phyloP scores from a whole-genome alignment of 2,797 vertebrate species.

The Poecilia wingei region DNA sequence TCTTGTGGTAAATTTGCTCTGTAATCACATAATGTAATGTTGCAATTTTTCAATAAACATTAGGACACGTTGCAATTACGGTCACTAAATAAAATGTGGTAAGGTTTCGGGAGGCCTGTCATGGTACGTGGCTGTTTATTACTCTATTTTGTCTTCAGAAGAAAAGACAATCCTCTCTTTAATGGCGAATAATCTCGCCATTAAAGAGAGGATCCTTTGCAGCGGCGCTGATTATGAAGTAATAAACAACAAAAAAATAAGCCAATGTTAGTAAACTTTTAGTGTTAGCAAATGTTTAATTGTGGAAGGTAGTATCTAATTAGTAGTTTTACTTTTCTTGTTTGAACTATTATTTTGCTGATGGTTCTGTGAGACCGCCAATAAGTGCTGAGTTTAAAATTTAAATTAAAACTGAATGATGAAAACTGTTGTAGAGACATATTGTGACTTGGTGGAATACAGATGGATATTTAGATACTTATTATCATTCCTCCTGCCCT shows the following conservation, averaged over 20 bases:
- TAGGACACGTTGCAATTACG: slow-evolving; percentile 6
- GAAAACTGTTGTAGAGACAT: neutral
- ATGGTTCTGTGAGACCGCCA: neutral
- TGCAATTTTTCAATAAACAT: slow-evolving; percentile 32
- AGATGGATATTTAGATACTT: neutral
- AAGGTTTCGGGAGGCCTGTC: neutral
- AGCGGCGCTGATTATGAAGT: neutral
- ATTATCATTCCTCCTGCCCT: neutral
- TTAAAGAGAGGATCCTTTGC: neutral
- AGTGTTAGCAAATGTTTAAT: neutral
- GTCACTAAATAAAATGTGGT: slow-evolving; percentile 11
- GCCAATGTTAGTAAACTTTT: neutral
- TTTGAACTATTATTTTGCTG: neutral
- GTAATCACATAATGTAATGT: slow-evolving; percentile 17
- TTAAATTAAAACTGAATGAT: neutral
- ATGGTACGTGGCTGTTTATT: slow-evolving; percentile 3
- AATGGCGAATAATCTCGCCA: too few relatives aligned
- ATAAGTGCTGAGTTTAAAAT: neutral
- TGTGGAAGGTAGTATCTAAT: neutral
- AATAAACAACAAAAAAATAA: neutral
- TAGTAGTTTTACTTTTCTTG: neutral
- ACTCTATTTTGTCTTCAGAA: slow-evolving; percentile 14
- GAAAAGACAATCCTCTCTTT: neutral
- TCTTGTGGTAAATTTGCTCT: slow-evolving; percentile 27
- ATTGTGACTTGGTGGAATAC: neutral